phyloP scores from a whole-genome alignment of 2,113 vertebrate genomes.

The Chauna torquata region DNA sequence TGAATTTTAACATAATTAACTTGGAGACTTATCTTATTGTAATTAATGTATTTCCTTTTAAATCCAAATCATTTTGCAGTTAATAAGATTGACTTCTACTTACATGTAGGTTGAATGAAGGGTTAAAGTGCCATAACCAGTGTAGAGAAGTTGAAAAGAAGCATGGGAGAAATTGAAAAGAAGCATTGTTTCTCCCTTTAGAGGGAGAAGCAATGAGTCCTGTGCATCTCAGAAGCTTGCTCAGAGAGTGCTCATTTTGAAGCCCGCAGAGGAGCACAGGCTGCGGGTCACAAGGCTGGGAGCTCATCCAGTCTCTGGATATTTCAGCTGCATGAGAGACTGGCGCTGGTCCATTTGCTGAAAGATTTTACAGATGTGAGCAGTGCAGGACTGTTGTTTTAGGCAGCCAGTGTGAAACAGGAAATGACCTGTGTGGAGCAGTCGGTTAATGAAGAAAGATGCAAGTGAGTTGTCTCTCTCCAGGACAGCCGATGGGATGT shows the following conservation, averaged over 20 bases:
- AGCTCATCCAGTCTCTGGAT: background rate
- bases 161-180: background rate
- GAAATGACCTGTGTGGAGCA: conserved; percentile 41
- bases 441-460: background rate
- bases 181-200: background rate
- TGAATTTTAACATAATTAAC: background rate
- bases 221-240: background rate
- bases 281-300: background rate
- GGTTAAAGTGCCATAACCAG: background rate
- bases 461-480: background rate
- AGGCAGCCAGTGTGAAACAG: conserved; percentile 28
- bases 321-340: background rate
- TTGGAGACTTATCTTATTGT: background rate
- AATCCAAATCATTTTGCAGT: background rate
- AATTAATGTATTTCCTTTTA: background rate
- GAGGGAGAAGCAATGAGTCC: background rate
- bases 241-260: background rate
- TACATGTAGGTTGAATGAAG: background rate
- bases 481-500: background rate
- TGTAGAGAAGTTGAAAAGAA: background rate
- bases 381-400: conserved; percentile 41
- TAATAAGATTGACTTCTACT: background rate
- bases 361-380: conserved; percentile 53
- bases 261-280: background rate
- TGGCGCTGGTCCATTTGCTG: conserved; percentile 5